These are phyloP conservation scores for Brachyalestes nurse DNA, from an alignment of 2,797 vertebrate genomes.

Conservation along the genomic window DNA sequence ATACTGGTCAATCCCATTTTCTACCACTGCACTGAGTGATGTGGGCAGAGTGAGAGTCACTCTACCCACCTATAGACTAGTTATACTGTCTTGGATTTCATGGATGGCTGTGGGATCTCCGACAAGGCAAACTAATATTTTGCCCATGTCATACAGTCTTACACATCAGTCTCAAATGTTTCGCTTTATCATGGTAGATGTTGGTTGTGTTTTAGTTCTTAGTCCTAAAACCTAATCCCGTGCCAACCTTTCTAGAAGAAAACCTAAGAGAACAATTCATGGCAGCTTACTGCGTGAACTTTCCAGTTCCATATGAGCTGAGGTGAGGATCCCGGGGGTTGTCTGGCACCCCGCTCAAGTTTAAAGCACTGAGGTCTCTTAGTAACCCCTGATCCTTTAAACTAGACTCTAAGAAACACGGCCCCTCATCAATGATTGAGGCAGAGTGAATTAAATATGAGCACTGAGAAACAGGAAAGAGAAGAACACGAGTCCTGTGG, in stretches of 20 bases:
- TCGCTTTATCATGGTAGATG: no score
- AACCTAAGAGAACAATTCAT: neutral
- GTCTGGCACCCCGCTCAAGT: constrained; percentile 28
- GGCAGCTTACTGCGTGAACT: neutral
- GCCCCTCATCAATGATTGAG: constrained; percentile 75
- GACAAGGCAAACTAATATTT: no score
- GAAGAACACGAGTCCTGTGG: constrained; percentile 46
- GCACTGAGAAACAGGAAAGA: constrained; percentile 59
- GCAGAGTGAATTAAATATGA: constrained; percentile 75
- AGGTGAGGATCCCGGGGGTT: neutral
- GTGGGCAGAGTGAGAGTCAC: no score
- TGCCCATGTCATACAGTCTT: no score
- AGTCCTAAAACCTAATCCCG: neutral
- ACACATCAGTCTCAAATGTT: no score
- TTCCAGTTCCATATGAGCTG: neutral
- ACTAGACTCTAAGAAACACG: constrained; percentile 58
- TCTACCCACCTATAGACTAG: no score
- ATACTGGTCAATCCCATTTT: no score
- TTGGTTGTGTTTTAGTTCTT: no score
- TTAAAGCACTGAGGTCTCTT: constrained; percentile 48
- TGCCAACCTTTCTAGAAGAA: neutral
- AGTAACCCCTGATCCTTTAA: constrained; percentile 60
- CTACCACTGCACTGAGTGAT: no score
- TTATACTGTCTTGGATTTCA: no score
- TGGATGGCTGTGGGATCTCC: no score